Evolutionary conservation across 1,140 invertebrate species (phyloP), one percentile per base, ranked within the genome.

Genomic region (Leptestheria dahalacensis): DNA sequence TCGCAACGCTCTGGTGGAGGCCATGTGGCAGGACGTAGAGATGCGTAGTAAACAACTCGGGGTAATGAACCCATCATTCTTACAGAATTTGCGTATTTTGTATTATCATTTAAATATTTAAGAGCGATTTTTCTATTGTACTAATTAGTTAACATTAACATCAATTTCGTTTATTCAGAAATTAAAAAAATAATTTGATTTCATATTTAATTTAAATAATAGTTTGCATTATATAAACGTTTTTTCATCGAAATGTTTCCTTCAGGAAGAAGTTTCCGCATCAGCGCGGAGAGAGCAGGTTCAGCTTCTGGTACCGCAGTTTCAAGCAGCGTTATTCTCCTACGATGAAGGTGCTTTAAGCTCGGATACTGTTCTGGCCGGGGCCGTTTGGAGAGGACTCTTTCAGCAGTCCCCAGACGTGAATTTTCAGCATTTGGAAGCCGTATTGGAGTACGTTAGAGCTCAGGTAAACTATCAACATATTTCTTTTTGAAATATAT

Each of bases 281-380:
- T 64, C 64, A 15, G 62, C 65, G 12, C 59, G 68, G 51, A 62
- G 62, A 25, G 59, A 68, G 48, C 66, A 70, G 57, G 61, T 73
- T 47, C 15, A 62, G 49, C 63, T 79, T 56, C 67, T 90, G 4
- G 81, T 79, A 10, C 75, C 86, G 62, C 83, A 91, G 67, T 86
- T 91, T 69, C 83, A 88, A 71, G 86, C 85, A n/a, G 79, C 85
- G 48, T 67, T 92, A 23, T 78, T 91, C 62, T 77, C 77, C n/a
- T 91, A 91, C 67, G 88, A 93, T 70, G 88, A 92, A 76, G 88
- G 87, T 21, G 66, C 91, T 15, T 72, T 80, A 64, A 77, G 77
- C 48, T 79, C 84, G 68, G 87, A 90, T 68, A 77, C 71, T 60
- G 72, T 82, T 9, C 71, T 94, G 59, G 88, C 89, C 21, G 79